These are phyloP conservation scores for Cartodere bifasciata DNA, from an alignment of 2,888 invertebrate species.

Conservation along the genomic window DNA sequence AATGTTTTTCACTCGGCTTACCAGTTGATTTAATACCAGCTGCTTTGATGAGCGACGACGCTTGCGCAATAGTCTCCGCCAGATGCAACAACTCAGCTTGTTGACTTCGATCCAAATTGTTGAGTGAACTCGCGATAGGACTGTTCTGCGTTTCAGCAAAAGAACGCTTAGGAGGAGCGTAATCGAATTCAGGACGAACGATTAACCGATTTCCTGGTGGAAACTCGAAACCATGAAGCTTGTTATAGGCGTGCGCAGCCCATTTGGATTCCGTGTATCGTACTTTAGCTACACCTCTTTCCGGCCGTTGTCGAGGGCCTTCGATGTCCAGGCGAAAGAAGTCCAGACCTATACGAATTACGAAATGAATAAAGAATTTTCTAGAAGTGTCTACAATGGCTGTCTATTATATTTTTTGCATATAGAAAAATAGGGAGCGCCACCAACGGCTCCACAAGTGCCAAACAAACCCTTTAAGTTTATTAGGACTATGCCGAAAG, in stretches of 20 bases:
- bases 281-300: constrained; percentile 48
- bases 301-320: constrained; percentile 35
- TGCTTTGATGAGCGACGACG: constrained; percentile 59
- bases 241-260: constrained; percentile 68
- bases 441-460: too few species aligned
- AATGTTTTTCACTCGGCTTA: too few species aligned
- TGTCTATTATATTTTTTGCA: too few species aligned
- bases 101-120: constrained; percentile 20
- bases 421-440: too few species aligned
- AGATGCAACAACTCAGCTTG: constrained; percentile 51
- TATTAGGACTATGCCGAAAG: too few species aligned
- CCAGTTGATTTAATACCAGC: too few species aligned
- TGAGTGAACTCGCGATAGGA: not conserved
- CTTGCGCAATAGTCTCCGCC: constrained; percentile 66
- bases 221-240: constrained; percentile 84
- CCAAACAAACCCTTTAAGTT: too few species aligned
- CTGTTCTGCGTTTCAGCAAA: not conserved
- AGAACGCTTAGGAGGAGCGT: constrained; percentile 1
- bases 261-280: constrained; percentile 59
- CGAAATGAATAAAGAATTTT: too few species aligned
- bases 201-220: constrained; percentile 75
- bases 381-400: too few species aligned
- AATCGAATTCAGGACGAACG: constrained; percentile 49
- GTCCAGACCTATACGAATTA: constrained; percentile 37
- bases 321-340: constrained; percentile 44